phyloP scores from a whole-genome alignment of 2,888 invertebrate genomes.

The Rotaria magnacalcarata region DNA sequence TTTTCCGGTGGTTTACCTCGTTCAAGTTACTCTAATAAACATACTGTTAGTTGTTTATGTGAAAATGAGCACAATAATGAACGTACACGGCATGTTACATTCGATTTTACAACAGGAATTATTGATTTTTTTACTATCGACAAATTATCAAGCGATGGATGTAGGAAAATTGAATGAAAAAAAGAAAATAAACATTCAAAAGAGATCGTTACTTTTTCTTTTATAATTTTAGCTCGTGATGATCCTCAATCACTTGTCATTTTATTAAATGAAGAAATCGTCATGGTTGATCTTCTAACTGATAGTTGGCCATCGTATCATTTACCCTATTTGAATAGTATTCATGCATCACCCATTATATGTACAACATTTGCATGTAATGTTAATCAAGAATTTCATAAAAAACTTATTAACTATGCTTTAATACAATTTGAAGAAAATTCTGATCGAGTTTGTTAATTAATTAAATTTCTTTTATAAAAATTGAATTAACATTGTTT shows the following conservation, averaged over 20 bases:
- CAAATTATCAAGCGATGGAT: constrained; percentile 41
- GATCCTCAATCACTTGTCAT: constrained; percentile 68
- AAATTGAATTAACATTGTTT: not conserved
- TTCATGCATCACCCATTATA: constrained; percentile 63
- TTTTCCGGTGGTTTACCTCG: constrained; percentile 91
- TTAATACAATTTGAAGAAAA: constrained; percentile 50
- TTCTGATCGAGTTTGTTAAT: constrained; percentile 49
- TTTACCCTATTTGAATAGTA: constrained; percentile 75
- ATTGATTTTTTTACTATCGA: constrained; percentile 66
- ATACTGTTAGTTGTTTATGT: constrained; percentile 79
- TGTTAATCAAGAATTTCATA: constrained; percentile 66
- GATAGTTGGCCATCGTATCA: constrained; percentile 75
- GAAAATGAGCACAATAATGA: constrained; percentile 62
- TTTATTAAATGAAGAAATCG: constrained; percentile 86
- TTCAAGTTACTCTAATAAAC: constrained; percentile 83
- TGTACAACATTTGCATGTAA: constrained; percentile 62
- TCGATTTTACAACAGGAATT: constrained; percentile 90
- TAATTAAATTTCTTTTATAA: not conserved
- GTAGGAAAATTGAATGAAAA: not conserved
- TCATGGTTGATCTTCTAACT: constrained; percentile 80
- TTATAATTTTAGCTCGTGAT: constrained; percentile 38
- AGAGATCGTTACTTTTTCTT: not conserved
- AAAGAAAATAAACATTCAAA: not conserved
- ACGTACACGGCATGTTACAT: constrained; percentile 69
- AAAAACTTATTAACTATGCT: constrained; percentile 57